Evolutionary conservation across 2,888 invertebrate genomes (phyloP), one percentile per base, ranked within the genome.

Genomic region (Drosophila nr. fundita): DNA sequence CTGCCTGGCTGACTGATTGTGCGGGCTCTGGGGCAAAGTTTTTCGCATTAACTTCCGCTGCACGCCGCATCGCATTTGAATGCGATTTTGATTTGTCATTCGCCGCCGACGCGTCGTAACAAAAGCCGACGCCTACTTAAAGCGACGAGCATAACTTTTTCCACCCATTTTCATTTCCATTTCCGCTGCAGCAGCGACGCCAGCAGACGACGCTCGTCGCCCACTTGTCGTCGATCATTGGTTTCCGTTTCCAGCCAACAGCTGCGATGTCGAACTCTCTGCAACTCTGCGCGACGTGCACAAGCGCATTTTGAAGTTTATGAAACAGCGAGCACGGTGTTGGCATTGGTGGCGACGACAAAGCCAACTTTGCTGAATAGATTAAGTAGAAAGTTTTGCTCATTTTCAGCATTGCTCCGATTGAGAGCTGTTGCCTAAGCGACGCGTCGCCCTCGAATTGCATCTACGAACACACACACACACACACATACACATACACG

Each of bases 321-420:
- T 88, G 87, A 91, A 91, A 90, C 83, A 82, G 82, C 69, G 29
- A 34, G 18, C 27, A 29, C 27, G 27, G 38, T 38, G 55, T 24
- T 49, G 40, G 54, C 36, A 38, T 58, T 53, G 67, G 38, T 60
- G 53, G 63, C 65, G 63, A 61, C 64, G 63, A 59, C 77, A 76
- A 71, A 80, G 74, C 68, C 74, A 87, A 87, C 89, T 87, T 87
- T 87, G 13, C 76, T 86, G 90, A 89, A 89, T 91, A 89, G 91
- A 92, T 91, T 91, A 91, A 88, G 90, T 88, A 84, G 77, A 90
- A 91, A 89, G 89, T 91, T 89, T 90, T 90, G 74, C 79, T 85
- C 82, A 87, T 87, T 89, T 90, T 85, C 85, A 82, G 88, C 87
- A 87, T 78, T 75, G 87, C 73, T 76, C 72, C 84, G 81, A 84